These are phyloP conservation scores for Onychostruthus taczanowskii DNA, from an alignment of 2,113 vertebrate genomes.

Conservation along the genomic window DNA sequence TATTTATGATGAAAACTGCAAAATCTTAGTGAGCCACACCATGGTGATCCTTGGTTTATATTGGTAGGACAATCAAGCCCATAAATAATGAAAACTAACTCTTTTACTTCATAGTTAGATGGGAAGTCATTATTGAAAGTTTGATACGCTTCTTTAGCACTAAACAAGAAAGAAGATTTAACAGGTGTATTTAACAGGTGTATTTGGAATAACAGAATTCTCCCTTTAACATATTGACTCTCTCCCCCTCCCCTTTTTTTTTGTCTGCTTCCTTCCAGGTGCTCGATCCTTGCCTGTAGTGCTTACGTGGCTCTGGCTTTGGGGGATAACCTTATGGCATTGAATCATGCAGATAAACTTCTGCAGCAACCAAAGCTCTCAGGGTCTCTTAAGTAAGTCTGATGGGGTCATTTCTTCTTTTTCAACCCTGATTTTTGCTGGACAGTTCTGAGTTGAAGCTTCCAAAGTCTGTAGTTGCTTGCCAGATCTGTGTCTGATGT, in stretches of 20 bases:
- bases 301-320: slow-evolving; percentile 92
- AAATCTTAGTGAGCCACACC: neutral
- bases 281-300: slow-evolving; percentile 94
- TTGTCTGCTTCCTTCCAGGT: slow-evolving; percentile 70
- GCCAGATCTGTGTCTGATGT: neutral
- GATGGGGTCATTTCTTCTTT: neutral
- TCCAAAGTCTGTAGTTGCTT: neutral
- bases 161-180: neutral
- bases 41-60: neutral
- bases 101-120: neutral
- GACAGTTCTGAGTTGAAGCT: neutral
- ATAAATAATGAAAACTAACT: neutral
- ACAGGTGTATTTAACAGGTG: neutral
- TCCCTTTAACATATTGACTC: neutral
- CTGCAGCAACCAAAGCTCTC: slow-evolving; percentile 94
- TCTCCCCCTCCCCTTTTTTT: neutral
- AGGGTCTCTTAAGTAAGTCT: slow-evolving; percentile 94
- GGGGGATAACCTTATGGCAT: slow-evolving; percentile 95
- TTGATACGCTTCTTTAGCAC: neutral
- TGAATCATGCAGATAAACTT: slow-evolving; percentile 94
- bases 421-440: neutral
- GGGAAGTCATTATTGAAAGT: neutral
- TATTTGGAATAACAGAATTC: slow-evolving; percentile 12
- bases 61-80: neutral
- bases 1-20: neutral